phyloP scores from a whole-genome alignment of 2,888 invertebrate species.

The Amaurobius ferox region DNA sequence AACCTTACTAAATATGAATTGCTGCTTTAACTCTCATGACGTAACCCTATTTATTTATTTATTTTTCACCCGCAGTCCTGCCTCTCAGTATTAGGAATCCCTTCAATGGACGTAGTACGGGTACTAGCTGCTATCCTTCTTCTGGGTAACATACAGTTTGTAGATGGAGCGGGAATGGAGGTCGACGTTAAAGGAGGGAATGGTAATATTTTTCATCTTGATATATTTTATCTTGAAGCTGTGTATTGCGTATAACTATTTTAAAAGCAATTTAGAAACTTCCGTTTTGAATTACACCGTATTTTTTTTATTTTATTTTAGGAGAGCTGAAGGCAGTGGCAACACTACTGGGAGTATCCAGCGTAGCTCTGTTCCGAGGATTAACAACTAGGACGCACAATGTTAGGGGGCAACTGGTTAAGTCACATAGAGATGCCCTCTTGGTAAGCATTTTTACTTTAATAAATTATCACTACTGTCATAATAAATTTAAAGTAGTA shows the following conservation, averaged over 20 bases:
- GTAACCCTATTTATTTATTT: too few relatives aligned
- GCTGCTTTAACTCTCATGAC: too few relatives aligned
- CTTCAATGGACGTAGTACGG: slow-evolving; percentile 93
- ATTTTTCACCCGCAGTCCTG: slow-evolving; percentile 68
- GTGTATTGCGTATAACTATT: too few relatives aligned
- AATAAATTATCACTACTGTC: too few relatives aligned
- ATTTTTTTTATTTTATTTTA: slow-evolving; percentile 28
- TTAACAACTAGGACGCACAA: slow-evolving; percentile 89
- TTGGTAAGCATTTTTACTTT: slow-evolving; percentile 81
- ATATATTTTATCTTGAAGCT: neutral
- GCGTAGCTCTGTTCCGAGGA: slow-evolving; percentile 86
- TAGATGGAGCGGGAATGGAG: slow-evolving; percentile 82
- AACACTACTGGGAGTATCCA: slow-evolving; percentile 87
- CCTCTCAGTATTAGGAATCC: slow-evolving; percentile 87
- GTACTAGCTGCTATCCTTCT: slow-evolving; percentile 93
- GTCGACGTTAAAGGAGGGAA: slow-evolving; percentile 87
- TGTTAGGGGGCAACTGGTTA: slow-evolving; percentile 86
- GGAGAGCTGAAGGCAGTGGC: slow-evolving; percentile 91
- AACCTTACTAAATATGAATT: too few relatives aligned
- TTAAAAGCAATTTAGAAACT: too few relatives aligned
- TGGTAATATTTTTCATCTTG: slow-evolving; percentile 73
- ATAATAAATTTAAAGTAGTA: too few relatives aligned
- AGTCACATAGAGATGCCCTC: slow-evolving; percentile 89
- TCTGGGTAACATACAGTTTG: slow-evolving; percentile 93
- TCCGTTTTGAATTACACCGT: neutral